Evolutionary conservation across 2,113 vertebrate species (phyloP).

Genomic region (Chaenocephalus aceratus): DNA sequence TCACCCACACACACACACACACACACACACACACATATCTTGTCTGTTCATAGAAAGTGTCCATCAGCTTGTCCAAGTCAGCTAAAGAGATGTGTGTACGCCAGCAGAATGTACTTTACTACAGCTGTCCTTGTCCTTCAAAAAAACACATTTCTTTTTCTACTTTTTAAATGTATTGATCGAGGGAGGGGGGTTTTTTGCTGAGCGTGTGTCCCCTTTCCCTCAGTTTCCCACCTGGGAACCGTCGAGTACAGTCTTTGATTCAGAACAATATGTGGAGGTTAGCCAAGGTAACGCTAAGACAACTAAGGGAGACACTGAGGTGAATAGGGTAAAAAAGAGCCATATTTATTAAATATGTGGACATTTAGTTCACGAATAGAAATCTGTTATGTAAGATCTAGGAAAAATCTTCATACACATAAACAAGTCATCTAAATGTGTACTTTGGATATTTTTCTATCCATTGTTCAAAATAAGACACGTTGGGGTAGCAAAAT

Average conservation of each 20-base stretch:
- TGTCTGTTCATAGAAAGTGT: constrained; percentile 69
- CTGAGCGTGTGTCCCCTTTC: constrained; percentile 17
- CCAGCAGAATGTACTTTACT: constrained; percentile 42
- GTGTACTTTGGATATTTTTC: no score
- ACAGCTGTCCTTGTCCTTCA: constrained; percentile 37
- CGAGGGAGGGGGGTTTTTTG: constrained; percentile 5
- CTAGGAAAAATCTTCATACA: no score
- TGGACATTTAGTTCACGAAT: no score
- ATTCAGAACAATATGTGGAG: background rate
- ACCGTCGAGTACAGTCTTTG: constrained; percentile 7
- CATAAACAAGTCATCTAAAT: no score
- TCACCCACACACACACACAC: no score
- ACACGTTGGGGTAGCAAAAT: no score
- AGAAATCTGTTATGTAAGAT: no score
- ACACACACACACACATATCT: constrained; percentile 30
- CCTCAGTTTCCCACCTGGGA: constrained; percentile 6
- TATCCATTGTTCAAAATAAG: no score
- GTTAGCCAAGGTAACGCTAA: background rate
- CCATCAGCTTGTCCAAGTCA: constrained; percentile 65
- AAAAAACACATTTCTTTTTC: constrained; percentile 2
- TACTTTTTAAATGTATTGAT: constrained; percentile 28
- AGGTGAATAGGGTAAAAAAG: no score
- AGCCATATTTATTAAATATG: no score
- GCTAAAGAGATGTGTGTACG: constrained; percentile 56
- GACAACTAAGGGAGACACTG: no score